A percentile compares a stretch with the other conserved stretches of the same genome.
Conservation (phyloP, 2,797 vertebrate species). For the Staurois parvus region DNA sequence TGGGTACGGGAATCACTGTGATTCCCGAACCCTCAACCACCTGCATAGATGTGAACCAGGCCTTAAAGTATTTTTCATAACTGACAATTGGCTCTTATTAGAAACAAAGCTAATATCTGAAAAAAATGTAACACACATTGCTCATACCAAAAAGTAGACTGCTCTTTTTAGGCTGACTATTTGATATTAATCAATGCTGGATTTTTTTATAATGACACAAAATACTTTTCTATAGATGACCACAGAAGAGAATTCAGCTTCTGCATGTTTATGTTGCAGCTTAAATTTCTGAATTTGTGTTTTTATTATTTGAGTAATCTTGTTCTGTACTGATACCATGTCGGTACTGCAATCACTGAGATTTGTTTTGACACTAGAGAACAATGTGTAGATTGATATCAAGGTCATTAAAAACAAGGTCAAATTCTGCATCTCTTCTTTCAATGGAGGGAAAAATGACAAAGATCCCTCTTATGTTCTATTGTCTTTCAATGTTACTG, state of each 20-base stretch:
- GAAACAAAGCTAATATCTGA: too few relatives aligned
- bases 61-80: too few relatives aligned
- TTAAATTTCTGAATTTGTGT: not conserved
- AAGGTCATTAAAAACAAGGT: constrained; percentile 48
- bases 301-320: not conserved
- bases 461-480: constrained; percentile 1
- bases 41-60: too few relatives aligned
- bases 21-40: too few relatives aligned
- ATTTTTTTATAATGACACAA: too few relatives aligned
- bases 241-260: not conserved
- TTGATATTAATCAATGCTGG: too few relatives aligned
- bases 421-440: constrained; percentile 39
- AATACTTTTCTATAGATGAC: too few relatives aligned
- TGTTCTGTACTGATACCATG: not conserved
- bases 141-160: too few relatives aligned
- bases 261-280: not conserved
- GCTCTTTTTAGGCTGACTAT: too few relatives aligned
- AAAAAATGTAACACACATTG: too few relatives aligned
- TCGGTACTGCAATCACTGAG: not conserved
- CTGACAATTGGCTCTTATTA: too few relatives aligned
- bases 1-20: too few relatives aligned
- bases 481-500: constrained; percentile 51
- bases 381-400: constrained; percentile 43
- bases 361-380: constrained; percentile 31
- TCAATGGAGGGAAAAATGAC: constrained; percentile 13